phyloP scores from a whole-genome alignment of 2,113 vertebrate species.

The Phocoena sinus region DNA sequence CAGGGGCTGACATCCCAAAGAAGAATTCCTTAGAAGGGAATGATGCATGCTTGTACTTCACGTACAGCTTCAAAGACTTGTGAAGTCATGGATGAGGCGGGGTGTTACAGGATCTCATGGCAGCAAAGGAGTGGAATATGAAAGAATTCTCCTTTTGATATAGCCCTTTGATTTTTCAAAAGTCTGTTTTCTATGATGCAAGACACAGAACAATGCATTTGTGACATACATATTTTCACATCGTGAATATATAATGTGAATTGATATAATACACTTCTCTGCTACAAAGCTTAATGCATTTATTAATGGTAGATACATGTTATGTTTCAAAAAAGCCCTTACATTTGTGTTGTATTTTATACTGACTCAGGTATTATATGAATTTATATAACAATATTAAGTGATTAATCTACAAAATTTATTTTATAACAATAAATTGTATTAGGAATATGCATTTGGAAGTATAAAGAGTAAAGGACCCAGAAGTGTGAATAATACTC shows the following conservation, averaged over 20 bases:
- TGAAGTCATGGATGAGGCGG: background rate
- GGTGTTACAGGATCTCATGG: background rate
- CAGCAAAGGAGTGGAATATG: background rate
- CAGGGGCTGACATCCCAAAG: background rate
- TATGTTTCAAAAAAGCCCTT: background rate
- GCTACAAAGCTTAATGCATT: background rate
- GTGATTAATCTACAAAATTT: background rate
- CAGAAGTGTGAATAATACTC: background rate
- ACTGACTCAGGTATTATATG: background rate
- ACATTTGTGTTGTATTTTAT: background rate
- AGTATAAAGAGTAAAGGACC: background rate
- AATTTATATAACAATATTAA: background rate
- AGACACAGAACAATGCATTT: background rate
- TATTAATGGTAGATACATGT: background rate
- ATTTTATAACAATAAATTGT: background rate
- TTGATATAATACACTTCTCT: background rate
- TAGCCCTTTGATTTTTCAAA: background rate
- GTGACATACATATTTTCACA: background rate
- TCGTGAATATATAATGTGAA: background rate
- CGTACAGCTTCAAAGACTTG: background rate
- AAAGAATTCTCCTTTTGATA: background rate
- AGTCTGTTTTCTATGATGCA: background rate
- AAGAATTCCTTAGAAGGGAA: background rate
- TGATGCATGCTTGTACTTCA: background rate
- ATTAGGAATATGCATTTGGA: constrained; percentile 1